phyloP scores from a whole-genome alignment of 2,888 invertebrate species.

The Lithodes maja region DNA sequence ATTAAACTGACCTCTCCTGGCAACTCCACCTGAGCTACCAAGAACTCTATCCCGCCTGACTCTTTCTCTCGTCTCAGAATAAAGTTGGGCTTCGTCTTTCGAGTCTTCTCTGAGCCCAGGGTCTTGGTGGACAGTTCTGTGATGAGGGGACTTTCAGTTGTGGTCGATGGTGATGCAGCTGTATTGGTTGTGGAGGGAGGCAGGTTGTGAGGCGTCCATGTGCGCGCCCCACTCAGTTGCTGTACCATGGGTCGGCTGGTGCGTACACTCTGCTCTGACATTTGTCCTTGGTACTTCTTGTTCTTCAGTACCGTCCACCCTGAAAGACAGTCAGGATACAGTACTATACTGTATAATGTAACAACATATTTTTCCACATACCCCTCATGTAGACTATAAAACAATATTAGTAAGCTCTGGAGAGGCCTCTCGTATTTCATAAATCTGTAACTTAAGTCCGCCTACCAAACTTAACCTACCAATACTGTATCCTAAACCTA shows the following conservation, averaged over 20 bases:
- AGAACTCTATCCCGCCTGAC: background rate
- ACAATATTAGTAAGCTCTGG: too few species aligned
- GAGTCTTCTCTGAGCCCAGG: constrained; percentile 9
- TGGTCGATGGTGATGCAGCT: background rate
- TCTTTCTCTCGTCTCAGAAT: constrained; percentile 12
- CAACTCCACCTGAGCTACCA: constrained; percentile 48
- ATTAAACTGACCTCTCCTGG: constrained; percentile 29
- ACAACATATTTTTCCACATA: too few species aligned
- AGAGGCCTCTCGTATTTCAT: too few species aligned
- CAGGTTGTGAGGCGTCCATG: constrained; percentile 49
- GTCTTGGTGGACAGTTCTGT: constrained; percentile 50
- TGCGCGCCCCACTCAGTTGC: constrained; percentile 59
- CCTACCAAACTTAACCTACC: too few species aligned
- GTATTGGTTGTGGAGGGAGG: constrained; percentile 6
- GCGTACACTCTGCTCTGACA: constrained; percentile 80
- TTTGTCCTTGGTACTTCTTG: constrained; percentile 82
- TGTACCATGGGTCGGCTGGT: constrained; percentile 65
- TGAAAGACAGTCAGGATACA: constrained; percentile 15
- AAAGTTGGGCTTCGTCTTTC: constrained; percentile 37
- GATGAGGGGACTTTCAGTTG: constrained; percentile 34
- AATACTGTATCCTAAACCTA: too few species aligned
- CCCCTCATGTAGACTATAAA: too few species aligned
- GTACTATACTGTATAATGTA: too few species aligned
- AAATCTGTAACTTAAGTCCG: too few species aligned
- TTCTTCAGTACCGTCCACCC: constrained; percentile 82